Conservation (phyloP, 2,888 invertebrate genomes). For the Epinotia bilunana region DNA sequence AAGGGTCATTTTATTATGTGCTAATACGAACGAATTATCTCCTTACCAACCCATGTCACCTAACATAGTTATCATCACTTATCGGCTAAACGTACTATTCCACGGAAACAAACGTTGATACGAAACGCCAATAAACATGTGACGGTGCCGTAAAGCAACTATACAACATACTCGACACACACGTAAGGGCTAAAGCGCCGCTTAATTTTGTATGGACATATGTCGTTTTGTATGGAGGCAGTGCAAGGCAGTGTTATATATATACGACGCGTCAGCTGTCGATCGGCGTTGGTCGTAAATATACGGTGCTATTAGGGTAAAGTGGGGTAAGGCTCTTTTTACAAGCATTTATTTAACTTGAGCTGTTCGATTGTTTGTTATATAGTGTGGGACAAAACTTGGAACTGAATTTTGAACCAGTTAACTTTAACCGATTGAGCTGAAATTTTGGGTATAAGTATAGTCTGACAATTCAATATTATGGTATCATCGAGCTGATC, state of each 20-base stretch:
- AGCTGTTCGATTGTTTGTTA: too few relatives aligned
- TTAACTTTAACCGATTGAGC: too few relatives aligned
- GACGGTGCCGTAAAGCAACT: constrained; percentile 11
- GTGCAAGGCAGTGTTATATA: constrained; percentile 22
- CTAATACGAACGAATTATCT: too few relatives aligned
- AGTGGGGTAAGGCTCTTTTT: background rate
- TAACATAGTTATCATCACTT: background rate
- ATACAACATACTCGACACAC: background rate
- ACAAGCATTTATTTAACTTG: background rate
- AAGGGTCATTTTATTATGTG: too few relatives aligned
- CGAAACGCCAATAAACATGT: constrained; percentile 22
- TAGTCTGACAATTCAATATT: too few relatives aligned
- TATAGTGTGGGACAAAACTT: too few relatives aligned
- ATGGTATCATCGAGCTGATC: too few relatives aligned
- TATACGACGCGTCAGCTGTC: constrained; percentile 34
- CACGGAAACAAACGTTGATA: background rate
- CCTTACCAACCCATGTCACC: background rate
- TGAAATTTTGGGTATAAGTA: too few relatives aligned
- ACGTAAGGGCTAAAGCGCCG: background rate
- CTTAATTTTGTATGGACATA: background rate
- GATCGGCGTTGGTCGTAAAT: constrained; percentile 24
- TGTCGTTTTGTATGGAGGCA: background rate
- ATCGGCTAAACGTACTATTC: constrained; percentile 1
- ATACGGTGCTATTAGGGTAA: background rate
- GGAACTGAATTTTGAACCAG: too few relatives aligned